These are phyloP conservation scores for Apis cerana DNA, from an alignment of 1,140 invertebrate genomes.

Conservation along the genomic window DNA sequence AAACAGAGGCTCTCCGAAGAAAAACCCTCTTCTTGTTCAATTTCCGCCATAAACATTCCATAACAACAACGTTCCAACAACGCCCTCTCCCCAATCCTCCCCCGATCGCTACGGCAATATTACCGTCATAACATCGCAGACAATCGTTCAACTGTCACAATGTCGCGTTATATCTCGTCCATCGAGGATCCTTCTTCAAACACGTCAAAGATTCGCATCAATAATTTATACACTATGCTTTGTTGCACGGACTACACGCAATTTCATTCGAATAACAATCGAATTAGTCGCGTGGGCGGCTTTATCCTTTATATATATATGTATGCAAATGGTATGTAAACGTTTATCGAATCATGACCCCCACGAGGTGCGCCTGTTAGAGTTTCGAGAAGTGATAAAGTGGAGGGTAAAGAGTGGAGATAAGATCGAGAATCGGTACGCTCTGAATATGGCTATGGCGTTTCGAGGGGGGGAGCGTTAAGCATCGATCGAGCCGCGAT, in stretches of 20 bases:
- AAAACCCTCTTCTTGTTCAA: not conserved
- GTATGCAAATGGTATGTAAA: conserved; percentile 40
- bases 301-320: not conserved
- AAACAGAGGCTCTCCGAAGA: not conserved
- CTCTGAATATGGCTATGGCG: conserved; percentile 9
- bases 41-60: not conserved
- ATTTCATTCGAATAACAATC: not conserved
- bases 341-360: conserved; percentile 39
- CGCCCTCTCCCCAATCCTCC: not conserved
- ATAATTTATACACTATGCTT: conserved; percentile 27
- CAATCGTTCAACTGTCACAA: not conserved
- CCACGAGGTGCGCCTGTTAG: not conserved
- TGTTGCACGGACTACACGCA: conserved; percentile 13
- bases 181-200: not conserved
- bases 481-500: conserved; percentile 7
- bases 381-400: not conserved
- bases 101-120: not conserved
- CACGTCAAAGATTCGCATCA: not conserved
- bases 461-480: not conserved
- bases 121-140: not conserved
- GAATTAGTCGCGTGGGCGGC: conserved; percentile 23
- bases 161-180: not conserved
- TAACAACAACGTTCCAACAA: not conserved
- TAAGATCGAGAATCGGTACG: not conserved
- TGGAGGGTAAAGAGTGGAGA: not conserved